Conservation (phyloP, 2,797 vertebrate genomes). For the Aldrovandia affinis region DNA sequence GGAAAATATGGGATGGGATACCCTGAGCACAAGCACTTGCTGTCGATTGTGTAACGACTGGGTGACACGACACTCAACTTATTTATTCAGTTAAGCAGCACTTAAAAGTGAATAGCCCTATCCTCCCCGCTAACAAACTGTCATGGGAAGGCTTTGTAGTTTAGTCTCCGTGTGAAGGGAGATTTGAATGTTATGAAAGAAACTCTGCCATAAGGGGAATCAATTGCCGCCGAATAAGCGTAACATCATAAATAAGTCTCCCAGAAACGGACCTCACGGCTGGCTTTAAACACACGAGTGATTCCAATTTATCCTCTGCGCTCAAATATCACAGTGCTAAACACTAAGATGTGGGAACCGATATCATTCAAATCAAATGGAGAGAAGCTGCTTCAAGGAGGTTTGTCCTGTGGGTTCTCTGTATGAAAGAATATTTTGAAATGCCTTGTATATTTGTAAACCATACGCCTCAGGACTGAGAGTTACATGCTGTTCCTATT, state of each 20-base stretch:
- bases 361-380: slow-evolving; percentile 61
- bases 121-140: neutral
- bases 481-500: slow-evolving; percentile 62
- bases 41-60: neutral
- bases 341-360: slow-evolving; percentile 72
- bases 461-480: slow-evolving; percentile 28
- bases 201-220: neutral
- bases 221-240: slow-evolving; percentile 48
- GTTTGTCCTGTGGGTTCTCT: slow-evolving; percentile 65
- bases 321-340: slow-evolving; percentile 66
- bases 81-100: neutral
- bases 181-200: neutral
- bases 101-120: neutral
- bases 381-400: slow-evolving; percentile 34
- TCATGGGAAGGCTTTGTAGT: neutral
- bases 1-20: neutral
- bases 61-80: neutral
- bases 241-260: slow-evolving; percentile 63
- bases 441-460: slow-evolving; percentile 59
- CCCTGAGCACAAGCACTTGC: neutral
- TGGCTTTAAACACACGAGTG: slow-evolving; percentile 58
- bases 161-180: neutral
- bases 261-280: slow-evolving; percentile 53
- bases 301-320: slow-evolving; percentile 59
- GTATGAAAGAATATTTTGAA: slow-evolving; percentile 67